Conservation (phyloP, 2,797 vertebrate genomes). For the Melanotaenia parkinsoni region DNA sequence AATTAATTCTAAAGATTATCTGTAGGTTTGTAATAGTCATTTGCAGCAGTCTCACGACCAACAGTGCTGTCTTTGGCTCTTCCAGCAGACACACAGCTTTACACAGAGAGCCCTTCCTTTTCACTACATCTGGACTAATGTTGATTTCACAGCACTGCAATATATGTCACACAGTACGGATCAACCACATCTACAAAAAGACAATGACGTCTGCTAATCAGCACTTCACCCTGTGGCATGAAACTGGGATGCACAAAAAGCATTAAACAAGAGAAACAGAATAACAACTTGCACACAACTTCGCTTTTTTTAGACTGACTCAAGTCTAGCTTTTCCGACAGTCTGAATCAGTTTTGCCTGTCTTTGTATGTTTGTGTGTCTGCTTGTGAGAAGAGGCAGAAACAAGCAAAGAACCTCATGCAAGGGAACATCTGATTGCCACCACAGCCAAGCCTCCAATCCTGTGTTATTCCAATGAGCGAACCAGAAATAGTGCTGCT, state of each 20-base stretch:
- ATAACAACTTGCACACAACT: not conserved
- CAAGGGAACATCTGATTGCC: conserved; percentile 65
- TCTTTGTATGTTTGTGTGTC: conserved; percentile 23
- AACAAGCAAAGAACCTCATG: conserved; percentile 57
- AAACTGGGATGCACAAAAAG: not conserved
- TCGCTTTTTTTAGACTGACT: not conserved
- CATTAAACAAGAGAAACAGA: not conserved
- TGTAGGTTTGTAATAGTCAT: no score
- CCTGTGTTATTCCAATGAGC: conserved; percentile 71
- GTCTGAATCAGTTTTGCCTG: conserved; percentile 13
- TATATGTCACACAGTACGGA: not conserved
- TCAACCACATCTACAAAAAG: not conserved
- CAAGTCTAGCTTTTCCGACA: not conserved
- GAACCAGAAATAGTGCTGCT: conserved; percentile 72
- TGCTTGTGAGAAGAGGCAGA: conserved; percentile 62
- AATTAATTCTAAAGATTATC: no score
- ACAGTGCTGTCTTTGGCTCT: no score
- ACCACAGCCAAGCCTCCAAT: conserved; percentile 62
- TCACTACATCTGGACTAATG: not conserved
- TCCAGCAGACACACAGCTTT: no score
- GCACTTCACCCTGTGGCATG: not conserved
- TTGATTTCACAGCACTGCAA: not conserved
- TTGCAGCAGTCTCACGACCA: no score
- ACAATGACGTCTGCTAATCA: not conserved
- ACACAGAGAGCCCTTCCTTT: no score